phyloP scores from a whole-genome alignment of 2,797 vertebrate genomes.

The Gastrophryne carolinensis region DNA sequence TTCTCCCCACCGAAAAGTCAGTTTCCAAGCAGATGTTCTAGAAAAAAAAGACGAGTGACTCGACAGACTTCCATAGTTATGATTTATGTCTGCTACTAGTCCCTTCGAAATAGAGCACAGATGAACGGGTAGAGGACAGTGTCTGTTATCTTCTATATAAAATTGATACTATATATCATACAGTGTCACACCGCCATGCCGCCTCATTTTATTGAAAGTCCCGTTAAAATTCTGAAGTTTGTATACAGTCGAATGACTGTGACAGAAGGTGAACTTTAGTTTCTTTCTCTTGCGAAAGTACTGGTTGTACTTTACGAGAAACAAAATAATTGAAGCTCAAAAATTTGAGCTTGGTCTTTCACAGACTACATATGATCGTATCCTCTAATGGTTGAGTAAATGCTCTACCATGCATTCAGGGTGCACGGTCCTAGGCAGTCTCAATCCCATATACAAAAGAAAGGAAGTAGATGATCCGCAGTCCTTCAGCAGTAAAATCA shows the following conservation, averaged over 20 bases:
- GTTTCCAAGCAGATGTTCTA: not conserved
- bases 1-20: not conserved
- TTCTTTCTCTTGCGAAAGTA: not conserved
- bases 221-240: not conserved
- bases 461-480: no score
- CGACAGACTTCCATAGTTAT: conserved; percentile 46
- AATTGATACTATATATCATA: conserved; percentile 35
- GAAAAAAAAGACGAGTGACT: conserved; percentile 12
- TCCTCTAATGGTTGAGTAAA: no score
- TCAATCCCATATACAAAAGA: no score
- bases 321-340: no score
- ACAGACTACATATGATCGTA: no score
- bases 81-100: conserved; percentile 42
- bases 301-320: no score
- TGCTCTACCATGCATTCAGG: no score
- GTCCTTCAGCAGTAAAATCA: no score
- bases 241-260: not conserved
- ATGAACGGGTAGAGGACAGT: conserved; percentile 23
- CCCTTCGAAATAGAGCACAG: conserved; percentile 41
- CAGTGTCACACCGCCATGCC: not conserved
- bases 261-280: not conserved
- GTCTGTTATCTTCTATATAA: conserved; percentile 40
- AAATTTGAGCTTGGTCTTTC: no score
- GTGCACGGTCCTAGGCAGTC: no score
- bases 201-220: not conserved